Evolutionary conservation across 2,113 vertebrate species (phyloP), one percentile per base, ranked within the genome.

Genomic region (Anoplopoma fimbria): DNA sequence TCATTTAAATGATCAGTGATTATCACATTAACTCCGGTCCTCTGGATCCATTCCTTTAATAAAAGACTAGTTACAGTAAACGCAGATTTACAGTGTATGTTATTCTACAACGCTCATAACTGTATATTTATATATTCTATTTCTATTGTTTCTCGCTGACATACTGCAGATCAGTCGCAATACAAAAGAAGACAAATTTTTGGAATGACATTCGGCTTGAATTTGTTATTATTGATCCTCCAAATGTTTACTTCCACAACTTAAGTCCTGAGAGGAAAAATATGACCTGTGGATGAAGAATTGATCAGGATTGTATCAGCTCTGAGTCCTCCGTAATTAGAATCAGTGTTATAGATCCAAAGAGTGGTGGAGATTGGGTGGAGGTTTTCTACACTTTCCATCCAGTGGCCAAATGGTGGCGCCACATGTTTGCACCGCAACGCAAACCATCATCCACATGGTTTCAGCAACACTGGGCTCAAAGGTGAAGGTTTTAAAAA

Each of bases 261-360:
- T 33, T 25, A 84, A 90, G 78, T 87, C 91, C 92, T 93, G 92
- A 93, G 91, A 92, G 79, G 87, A 84, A 70, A n/a, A 92, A 90
- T 42, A 74, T 71, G 42, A 75, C 55, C 36, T 53, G 55, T 70
- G 51, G 38, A 70, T 33, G 61, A 82, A 58, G 23, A 75, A 70
- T 45, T 79, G 42, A 49, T 77, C 73, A 38, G 53, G n/a, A 38
- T 75, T 62, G n/a, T 33, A 84, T 69, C 67, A 64, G 34, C 29
- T 53, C 13, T 25, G n/a, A 60, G 13, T 61, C 49, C n/a, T 27
- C 67, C 42, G 49, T 12, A 60, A 21, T 31, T 15, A 67, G 42
- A 9, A 36, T 58, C n/a, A 0, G 15, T 17, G 58, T 51, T 53
- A 25, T 21, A 68, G 49, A n/a, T 72, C 72, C 38, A 72, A 57